phyloP scores from a whole-genome alignment of 2,888 invertebrate genomes.

The Metalampra italica region DNA sequence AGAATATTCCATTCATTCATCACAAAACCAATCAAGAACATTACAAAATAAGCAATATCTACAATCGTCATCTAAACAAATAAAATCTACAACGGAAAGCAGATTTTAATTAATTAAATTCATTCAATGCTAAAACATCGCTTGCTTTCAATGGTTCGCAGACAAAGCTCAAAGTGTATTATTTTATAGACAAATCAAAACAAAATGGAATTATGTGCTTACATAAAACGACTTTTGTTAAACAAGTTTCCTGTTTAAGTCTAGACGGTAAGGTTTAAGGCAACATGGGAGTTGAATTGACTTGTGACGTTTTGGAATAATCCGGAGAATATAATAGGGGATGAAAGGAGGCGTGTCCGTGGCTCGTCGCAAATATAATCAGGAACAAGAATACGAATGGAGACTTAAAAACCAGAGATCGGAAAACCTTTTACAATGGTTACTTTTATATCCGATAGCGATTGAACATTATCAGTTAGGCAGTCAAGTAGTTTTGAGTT shows the following conservation, averaged over 20 bases:
- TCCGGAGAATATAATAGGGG: slow-evolving; percentile 63
- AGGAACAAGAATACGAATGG: slow-evolving; percentile 44
- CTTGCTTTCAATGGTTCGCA: slow-evolving; percentile 64
- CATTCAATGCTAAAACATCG: slow-evolving; percentile 69
- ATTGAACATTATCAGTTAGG: too few species aligned
- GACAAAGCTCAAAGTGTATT: slow-evolving; percentile 77
- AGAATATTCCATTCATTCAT: too few species aligned
- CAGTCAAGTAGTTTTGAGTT: too few species aligned
- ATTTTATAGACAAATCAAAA: slow-evolving; percentile 74
- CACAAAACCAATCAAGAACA: too few species aligned
- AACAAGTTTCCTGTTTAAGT: slow-evolving; percentile 10
- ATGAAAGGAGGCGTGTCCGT: slow-evolving; percentile 71
- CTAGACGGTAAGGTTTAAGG: slow-evolving; percentile 21
- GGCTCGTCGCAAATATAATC: slow-evolving; percentile 76
- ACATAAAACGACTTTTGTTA: slow-evolving; percentile 28
- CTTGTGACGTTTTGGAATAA: slow-evolving; percentile 38
- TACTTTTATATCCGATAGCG: too few species aligned
- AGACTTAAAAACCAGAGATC: slow-evolving; percentile 17
- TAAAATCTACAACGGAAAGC: slow-evolving; percentile 21
- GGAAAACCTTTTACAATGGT: slow-evolving; percentile 1
- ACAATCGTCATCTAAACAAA: not conserved
- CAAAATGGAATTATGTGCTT: slow-evolving; percentile 45
- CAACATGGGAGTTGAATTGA: slow-evolving; percentile 19
- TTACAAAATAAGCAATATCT: too few species aligned
- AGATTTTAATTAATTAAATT: slow-evolving; percentile 73